Percentiles rank a stretch among this genome's conserved stretches.
phyloP scores from a whole-genome alignment of 2,888 invertebrate genomes.

The Spisula subtruncata region DNA sequence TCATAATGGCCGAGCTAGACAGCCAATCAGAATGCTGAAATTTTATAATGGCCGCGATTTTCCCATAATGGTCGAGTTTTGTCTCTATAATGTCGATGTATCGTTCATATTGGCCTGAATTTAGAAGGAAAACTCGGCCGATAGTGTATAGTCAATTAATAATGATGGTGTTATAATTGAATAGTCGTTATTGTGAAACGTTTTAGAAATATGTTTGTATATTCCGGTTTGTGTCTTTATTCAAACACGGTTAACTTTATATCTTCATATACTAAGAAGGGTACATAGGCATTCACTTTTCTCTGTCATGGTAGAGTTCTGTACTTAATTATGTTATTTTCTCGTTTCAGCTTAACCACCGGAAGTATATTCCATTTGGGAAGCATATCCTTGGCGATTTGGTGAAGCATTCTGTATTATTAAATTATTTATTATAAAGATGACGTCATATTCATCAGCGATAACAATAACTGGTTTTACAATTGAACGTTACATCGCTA shows the following conservation, averaged over 20 bases:
- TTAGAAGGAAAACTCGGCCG: too few relatives aligned
- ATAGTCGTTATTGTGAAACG: too few relatives aligned
- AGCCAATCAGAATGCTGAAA: too few relatives aligned
- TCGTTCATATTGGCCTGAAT: too few relatives aligned
- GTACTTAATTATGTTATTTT: background rate
- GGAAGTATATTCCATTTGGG: slow-evolving; percentile 88
- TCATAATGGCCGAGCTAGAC: too few relatives aligned
- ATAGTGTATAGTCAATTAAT: too few relatives aligned
- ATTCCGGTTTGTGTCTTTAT: too few relatives aligned
- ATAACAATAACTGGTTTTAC: slow-evolving; percentile 97
- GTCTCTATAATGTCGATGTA: too few relatives aligned
- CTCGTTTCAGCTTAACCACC: slow-evolving; percentile 88
- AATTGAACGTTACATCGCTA: slow-evolving; percentile 95
- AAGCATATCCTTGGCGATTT: slow-evolving; percentile 88
- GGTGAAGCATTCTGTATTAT: slow-evolving; percentile 88
- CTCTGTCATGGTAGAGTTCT: background rate
- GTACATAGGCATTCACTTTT: background rate
- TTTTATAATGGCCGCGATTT: too few relatives aligned
- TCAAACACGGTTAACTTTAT: background rate
- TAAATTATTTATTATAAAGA: slow-evolving; percentile 88
- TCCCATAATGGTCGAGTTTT: too few relatives aligned
- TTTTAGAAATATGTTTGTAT: too few relatives aligned
- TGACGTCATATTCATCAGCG: slow-evolving; percentile 96
- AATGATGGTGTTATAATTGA: too few relatives aligned
- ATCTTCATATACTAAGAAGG: background rate